phyloP scores from a whole-genome alignment of 2,113 vertebrate species.

The Apteryx mantelli region DNA sequence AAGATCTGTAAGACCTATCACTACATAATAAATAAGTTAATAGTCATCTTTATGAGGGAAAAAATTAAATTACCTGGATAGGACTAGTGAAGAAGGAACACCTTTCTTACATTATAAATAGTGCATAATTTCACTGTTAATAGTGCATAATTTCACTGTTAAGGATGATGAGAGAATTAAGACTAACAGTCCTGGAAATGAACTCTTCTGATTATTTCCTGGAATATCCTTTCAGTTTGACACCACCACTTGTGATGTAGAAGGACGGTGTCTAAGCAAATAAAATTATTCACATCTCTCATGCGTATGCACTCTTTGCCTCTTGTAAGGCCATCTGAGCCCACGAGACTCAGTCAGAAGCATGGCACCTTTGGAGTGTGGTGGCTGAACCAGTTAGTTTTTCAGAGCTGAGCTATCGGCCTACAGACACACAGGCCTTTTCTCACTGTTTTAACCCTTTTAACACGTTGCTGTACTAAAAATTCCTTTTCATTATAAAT shows the following conservation, averaged over 20 bases:
- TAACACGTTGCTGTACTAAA: neutral
- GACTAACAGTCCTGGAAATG: neutral
- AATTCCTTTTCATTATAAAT: neutral
- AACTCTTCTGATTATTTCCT: conserved; percentile 19
- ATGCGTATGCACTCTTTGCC: neutral
- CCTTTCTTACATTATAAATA: neutral
- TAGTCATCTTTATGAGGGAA: neutral
- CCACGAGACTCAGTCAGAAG: neutral
- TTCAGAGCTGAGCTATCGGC: neutral
- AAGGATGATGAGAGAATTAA: neutral
- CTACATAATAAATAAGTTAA: neutral
- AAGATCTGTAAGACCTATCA: neutral
- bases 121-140: neutral
- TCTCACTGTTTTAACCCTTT: neutral
- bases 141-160: neutral
- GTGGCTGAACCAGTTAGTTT: neutral
- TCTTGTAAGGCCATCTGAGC: neutral
- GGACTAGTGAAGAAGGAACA: neutral
- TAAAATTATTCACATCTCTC: neutral
- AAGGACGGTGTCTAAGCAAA: neutral
- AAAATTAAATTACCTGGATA: neutral
- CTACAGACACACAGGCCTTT: neutral
- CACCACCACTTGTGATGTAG: neutral
- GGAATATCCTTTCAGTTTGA: conserved; percentile 32
- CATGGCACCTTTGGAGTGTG: neutral